Conservation (phyloP, 2,888 invertebrate species). For the Agonopterix subpropinquella region DNA sequence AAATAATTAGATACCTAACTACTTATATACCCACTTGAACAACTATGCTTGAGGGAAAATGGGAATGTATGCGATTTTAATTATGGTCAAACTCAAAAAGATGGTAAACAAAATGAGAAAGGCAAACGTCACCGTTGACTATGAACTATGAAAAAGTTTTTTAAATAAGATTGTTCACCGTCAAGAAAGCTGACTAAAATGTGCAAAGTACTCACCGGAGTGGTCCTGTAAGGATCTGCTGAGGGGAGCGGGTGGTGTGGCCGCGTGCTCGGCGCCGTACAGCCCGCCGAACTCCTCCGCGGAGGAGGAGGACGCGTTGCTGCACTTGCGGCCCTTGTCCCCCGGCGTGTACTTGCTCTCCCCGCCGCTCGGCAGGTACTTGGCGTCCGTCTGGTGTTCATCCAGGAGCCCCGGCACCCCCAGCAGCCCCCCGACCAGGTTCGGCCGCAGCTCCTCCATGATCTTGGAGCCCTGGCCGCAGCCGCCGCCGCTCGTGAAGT, state of each 20-base stretch:
- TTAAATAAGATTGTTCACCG: too few species aligned
- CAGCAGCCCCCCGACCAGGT: constrained; percentile 85
- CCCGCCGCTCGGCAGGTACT: constrained; percentile 68
- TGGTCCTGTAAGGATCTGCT: constrained; percentile 75
- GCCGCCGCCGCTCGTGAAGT: constrained; percentile 83
- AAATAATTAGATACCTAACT: too few species aligned
- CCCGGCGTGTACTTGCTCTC: constrained; percentile 73
- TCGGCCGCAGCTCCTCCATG: constrained; percentile 92
- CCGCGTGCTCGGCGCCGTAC: constrained; percentile 81
- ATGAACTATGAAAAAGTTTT: too few species aligned
- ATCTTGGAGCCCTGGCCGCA: constrained; percentile 84
- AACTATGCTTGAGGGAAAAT: too few species aligned
- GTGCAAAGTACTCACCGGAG: constrained; percentile 59
- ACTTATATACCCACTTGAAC: too few species aligned
- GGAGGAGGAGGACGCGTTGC: constrained; percentile 83
- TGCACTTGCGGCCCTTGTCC: constrained; percentile 82
- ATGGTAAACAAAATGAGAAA: too few species aligned
- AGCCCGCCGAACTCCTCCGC: constrained; percentile 91
- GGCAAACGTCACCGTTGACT: too few species aligned
- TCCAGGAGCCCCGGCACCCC: constrained; percentile 88
- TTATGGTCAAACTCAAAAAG: too few species aligned
- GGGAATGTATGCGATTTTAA: too few species aligned
- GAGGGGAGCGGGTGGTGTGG: constrained; percentile 79
- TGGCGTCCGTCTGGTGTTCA: constrained; percentile 80
- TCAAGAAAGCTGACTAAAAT: background rate